phyloP scores from a whole-genome alignment of 2,113 vertebrate genomes.

The Gavia stellata region DNA sequence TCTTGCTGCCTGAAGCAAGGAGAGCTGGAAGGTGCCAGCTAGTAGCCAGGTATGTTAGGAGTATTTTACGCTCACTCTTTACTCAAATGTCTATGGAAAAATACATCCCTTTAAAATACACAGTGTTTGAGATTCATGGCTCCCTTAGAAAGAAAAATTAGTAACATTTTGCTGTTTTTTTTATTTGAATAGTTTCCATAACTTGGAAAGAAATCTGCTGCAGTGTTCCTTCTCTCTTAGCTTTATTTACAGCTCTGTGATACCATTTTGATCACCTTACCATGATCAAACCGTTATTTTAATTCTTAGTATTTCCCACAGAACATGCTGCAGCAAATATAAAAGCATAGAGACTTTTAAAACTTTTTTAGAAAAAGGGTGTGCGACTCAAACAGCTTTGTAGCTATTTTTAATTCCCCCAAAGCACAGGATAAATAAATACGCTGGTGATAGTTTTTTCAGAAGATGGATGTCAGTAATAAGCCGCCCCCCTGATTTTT shows the following conservation, averaged over 20 bases:
- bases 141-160: neutral
- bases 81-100: neutral
- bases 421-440: neutral
- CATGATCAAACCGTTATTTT: neutral
- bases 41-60: neutral
- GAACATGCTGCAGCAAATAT: neutral
- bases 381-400: neutral
- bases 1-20: neutral
- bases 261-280: neutral
- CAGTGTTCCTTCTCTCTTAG: neutral
- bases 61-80: neutral
- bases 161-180: neutral
- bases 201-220: neutral
- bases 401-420: neutral
- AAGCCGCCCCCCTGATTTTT: neutral
- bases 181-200: neutral
- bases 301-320: neutral
- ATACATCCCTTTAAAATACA: neutral
- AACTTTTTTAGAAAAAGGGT: neutral
- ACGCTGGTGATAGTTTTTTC: neutral
- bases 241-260: neutral
- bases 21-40: neutral
- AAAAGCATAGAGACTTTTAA: neutral
- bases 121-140: neutral
- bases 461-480: neutral